A percentile compares a stretch with the other conserved stretches of the same genome.
Conservation (phyloP, 37 sponge, comb jelly and placozoan genomes). For the Hexactinellida sp. region DNA sequence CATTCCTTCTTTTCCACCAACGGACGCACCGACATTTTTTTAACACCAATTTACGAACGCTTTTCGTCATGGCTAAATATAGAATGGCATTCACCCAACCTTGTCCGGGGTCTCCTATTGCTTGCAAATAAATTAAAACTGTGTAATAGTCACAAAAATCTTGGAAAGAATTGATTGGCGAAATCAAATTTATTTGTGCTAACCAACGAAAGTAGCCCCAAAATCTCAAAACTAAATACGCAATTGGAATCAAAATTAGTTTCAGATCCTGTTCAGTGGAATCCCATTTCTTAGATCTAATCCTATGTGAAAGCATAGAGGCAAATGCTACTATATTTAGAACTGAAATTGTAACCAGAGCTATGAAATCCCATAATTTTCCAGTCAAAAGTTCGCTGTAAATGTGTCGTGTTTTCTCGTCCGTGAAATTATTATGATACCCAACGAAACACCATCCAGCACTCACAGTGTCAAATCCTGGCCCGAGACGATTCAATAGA, state of each 20-base stretch:
- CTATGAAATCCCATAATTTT: neutral
- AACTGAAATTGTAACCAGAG: neutral
- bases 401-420: neutral
- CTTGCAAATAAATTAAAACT: neutral
- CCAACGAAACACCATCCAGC: slow-evolving; percentile 7
- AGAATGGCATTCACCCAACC: slow-evolving; percentile 7
- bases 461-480: slow-evolving; percentile 6
- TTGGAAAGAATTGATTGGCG: neutral
- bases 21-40: neutral
- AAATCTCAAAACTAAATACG: neutral
- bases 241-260: slow-evolving; percentile 8
- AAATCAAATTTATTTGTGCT: neutral
- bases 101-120: neutral
- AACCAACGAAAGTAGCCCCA: neutral
- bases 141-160: neutral
- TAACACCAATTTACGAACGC: neutral
- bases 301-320: neutral
- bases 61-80: neutral
- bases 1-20: neutral
- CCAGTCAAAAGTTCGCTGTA: neutral
- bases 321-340: neutral
- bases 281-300: neutral
- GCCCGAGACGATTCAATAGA: neutral
- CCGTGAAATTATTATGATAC: neutral
- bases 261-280: slow-evolving; percentile 5